These are phyloP conservation scores for Philopedon plagiatum DNA, from an alignment of 2,888 invertebrate genomes.

Conservation along the genomic window DNA sequence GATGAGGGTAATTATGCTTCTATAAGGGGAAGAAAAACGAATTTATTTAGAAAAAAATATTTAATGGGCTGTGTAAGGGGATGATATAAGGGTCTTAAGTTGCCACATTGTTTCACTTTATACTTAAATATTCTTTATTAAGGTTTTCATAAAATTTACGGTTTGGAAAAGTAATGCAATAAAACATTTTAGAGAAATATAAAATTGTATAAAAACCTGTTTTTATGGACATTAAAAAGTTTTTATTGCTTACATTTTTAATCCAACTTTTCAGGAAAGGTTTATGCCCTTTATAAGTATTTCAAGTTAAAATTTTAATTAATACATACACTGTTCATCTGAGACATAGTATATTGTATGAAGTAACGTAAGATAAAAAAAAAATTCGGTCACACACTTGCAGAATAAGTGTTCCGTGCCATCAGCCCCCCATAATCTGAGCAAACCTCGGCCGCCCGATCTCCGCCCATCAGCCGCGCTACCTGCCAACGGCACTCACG, in stretches of 20 bases:
- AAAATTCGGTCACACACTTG: too few relatives aligned
- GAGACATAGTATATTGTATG: too few relatives aligned
- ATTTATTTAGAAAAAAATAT: not conserved
- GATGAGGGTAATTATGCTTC: too few relatives aligned
- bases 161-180: not conserved
- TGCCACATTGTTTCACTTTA: not conserved
- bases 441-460: too few relatives aligned
- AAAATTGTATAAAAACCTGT: not conserved
- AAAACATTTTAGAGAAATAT: conserved; percentile 2
- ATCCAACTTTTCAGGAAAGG: not conserved
- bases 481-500: too few relatives aligned
- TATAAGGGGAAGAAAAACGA: too few relatives aligned
- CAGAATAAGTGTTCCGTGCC: too few relatives aligned
- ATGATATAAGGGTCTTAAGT: not conserved
- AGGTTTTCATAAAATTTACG: not conserved
- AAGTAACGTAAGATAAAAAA: too few relatives aligned
- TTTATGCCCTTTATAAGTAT: not conserved
- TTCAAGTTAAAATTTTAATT: too few relatives aligned
- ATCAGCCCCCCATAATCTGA: too few relatives aligned
- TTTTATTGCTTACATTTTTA: not conserved
- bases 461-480: too few relatives aligned
- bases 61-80: not conserved
- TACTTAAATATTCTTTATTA: not conserved
- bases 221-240: not conserved
- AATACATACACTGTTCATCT: too few relatives aligned